These are phyloP conservation scores for Epirrita christyi DNA, from an alignment of 2,888 invertebrate genomes.

Conservation along the genomic window DNA sequence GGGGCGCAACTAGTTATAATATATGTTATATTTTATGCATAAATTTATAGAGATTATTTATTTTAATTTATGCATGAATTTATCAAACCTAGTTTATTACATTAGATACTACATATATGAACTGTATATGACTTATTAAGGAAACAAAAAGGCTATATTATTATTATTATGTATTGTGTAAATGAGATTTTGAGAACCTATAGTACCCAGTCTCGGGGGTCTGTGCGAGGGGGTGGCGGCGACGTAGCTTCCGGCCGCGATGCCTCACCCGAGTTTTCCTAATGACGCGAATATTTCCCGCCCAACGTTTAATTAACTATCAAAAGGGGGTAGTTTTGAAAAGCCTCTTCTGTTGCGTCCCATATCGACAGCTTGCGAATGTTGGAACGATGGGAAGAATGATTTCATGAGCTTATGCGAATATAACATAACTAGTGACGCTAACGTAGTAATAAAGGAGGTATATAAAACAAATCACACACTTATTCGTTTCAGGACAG, in stretches of 20 bases:
- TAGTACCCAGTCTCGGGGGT: slow-evolving; percentile 41
- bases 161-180: not conserved
- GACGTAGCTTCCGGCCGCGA: slow-evolving; percentile 65
- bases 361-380: slow-evolving; percentile 16
- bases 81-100: no score
- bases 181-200: slow-evolving; percentile 40
- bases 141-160: no score
- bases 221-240: slow-evolving; percentile 45
- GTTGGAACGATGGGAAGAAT: not conserved
- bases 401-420: not conserved
- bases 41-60: no score
- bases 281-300: slow-evolving; percentile 79
- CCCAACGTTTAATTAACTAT: slow-evolving; percentile 80
- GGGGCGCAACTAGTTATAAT: no score
- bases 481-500: slow-evolving; percentile 9
- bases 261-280: slow-evolving; percentile 67
- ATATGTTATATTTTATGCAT: no score
- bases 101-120: no score
- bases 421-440: not conserved
- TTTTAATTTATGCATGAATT: no score
- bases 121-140: no score
- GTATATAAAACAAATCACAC: not conserved
- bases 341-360: slow-evolving; percentile 52
- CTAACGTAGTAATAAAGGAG: no score
- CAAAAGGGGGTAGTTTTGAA: slow-evolving; percentile 62